Evolutionary conservation across 2,113 vertebrate genomes (phyloP).

Genomic region (Hipposideros armiger): DNA sequence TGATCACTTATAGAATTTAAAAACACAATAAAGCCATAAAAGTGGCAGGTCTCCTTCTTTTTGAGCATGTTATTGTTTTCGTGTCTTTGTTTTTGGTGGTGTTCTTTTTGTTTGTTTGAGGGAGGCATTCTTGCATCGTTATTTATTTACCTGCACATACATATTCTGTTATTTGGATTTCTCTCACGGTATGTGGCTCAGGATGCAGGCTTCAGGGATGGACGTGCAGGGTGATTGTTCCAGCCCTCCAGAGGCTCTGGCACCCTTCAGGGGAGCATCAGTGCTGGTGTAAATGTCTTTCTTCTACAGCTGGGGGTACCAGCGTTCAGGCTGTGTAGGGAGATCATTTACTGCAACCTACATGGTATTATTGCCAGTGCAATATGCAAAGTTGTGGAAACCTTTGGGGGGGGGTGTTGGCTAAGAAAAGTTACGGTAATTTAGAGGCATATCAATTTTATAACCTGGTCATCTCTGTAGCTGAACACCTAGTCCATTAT

Average conservation of each 20-base stretch:
- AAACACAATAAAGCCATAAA: conserved; percentile 41
- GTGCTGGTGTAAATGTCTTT: background rate
- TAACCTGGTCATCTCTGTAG: background rate
- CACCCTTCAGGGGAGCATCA: background rate
- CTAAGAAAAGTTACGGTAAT: background rate
- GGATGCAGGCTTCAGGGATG: background rate
- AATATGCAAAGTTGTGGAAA: background rate
- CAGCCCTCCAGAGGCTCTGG: background rate
- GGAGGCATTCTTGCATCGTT: background rate
- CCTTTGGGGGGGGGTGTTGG: background rate
- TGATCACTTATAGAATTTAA: conserved; percentile 50
- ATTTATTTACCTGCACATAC: background rate
- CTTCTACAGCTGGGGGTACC: background rate
- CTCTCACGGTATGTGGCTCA: background rate
- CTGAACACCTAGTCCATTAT: background rate
- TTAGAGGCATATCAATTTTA: background rate
- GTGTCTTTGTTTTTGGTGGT: background rate
- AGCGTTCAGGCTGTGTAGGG: background rate
- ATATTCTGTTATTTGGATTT: background rate
- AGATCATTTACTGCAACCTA: background rate
- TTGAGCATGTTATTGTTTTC: background rate
- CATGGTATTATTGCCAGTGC: background rate
- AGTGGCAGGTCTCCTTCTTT: background rate
- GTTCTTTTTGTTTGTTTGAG: background rate
- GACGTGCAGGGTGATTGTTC: background rate